A percentile compares a stretch with the other conserved stretches of the same genome.
phyloP scores from a whole-genome alignment of 2,888 invertebrate species.

The Himalopsyche kuldschensis region DNA sequence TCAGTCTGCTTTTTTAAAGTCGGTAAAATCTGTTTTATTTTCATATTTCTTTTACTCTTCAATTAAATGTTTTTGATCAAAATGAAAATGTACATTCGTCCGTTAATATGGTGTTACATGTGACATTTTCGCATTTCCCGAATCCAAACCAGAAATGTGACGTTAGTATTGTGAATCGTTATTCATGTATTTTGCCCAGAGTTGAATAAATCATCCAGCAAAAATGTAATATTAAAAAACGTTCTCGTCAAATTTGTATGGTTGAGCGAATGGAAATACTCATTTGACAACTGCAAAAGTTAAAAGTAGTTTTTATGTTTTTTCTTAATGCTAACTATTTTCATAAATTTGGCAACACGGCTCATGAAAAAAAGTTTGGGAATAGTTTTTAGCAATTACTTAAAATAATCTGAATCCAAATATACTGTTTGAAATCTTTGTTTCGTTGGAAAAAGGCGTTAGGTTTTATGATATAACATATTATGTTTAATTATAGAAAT shows the following conservation, averaged over 20 bases:
- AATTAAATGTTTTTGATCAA: too few species aligned
- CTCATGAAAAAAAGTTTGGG: not conserved
- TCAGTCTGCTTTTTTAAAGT: too few species aligned
- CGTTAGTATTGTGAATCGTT: not conserved
- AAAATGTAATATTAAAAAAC: not conserved
- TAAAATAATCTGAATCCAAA: too few species aligned
- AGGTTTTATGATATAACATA: too few species aligned
- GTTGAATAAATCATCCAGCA: not conserved
- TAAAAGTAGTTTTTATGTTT: not conserved
- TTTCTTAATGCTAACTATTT: not conserved
- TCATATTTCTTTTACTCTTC: too few species aligned
- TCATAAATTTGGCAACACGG: not conserved
- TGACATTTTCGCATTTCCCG: not conserved
- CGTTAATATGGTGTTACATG: not conserved
- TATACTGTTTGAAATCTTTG: too few species aligned
- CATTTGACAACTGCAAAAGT: not conserved
- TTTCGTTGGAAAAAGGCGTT: too few species aligned
- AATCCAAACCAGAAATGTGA: not conserved
- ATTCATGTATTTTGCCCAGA: not conserved
- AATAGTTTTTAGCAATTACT: too few species aligned
- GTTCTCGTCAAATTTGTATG: not conserved
- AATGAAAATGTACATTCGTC: too few species aligned
- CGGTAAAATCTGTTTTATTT: too few species aligned
- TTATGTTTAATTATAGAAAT: too few species aligned
- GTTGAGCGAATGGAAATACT: not conserved